Base-by-base conservation (phyloP, 2,797 vertebrate species). In the Myotis planiceps region DNA sequence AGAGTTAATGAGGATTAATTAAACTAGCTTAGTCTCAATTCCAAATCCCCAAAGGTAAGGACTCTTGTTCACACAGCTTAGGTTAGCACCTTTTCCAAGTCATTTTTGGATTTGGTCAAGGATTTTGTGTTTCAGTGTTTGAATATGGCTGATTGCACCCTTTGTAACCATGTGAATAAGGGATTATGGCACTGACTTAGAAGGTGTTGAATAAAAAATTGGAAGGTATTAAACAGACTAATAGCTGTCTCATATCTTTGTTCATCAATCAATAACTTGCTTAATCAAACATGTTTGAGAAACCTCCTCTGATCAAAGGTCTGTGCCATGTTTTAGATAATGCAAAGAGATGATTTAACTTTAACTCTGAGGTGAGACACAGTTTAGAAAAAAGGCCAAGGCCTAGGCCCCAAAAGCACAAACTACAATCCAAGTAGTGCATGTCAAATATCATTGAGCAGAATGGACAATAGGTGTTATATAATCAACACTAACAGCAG, bases 221-320 rank as follows among this genome's bases (percentile, higher is more conserved):
- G 19, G 53, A 8, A 65, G 3, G 0, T 39, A 27, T 16, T 39
- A 15, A 72, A 60, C 8, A 75, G 80, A 88, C 83, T 76, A 10
- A 83, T 19, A 65, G 34, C 23, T 71, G 19, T 39, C 5, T 92
- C 27, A 25, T 55, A 66, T 63, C 29, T 94, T 81, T 95, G 29
- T 91, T 88, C 58, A 74, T 80, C 29, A 75, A 27, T 85, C 45
- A 47, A 34, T 32, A 86, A 27, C n/a, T 53, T 96, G 34, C 71
- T 71, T 85, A 89, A 80, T 74, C 32, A 87, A 81, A 80, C 5
- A 68, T n/a, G 89, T 82, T 49, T 89, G 81, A 88, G 49, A 81
- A 80, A 63, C 0, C 12, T 47, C 25, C 32, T 69, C 2, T 80
- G 4, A 14, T 32, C n/a, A 65, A 32, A 78, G 58, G 4, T 74